Conservation (phyloP, 1,140 invertebrate species). For the Phymastichus coffea region DNA sequence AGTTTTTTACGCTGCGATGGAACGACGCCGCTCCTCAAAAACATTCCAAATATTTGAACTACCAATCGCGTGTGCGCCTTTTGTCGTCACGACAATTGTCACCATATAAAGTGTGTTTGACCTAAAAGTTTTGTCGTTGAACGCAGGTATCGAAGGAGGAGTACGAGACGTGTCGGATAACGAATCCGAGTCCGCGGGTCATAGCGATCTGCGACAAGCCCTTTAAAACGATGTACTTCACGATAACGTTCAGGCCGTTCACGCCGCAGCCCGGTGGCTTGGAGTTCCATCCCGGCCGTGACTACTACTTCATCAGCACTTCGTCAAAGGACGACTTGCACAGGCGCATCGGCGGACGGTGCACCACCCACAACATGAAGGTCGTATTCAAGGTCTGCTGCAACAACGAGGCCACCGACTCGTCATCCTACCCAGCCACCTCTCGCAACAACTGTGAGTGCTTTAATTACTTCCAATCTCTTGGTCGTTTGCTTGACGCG, state of each 20-base stretch:
- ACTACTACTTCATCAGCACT: constrained; percentile 96
- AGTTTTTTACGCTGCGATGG: no score
- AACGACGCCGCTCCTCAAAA: no score
- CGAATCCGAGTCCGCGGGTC: constrained; percentile 86
- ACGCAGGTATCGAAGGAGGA: constrained; percentile 84
- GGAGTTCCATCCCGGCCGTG: constrained; percentile 91
- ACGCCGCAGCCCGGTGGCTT: constrained; percentile 92
- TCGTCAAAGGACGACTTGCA: constrained; percentile 90
- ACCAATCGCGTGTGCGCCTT: no score
- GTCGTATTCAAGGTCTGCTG: constrained; percentile 94
- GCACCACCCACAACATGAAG: constrained; percentile 92
- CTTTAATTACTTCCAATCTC: neutral
- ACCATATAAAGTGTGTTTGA: no score
- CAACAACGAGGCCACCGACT: constrained; percentile 55
- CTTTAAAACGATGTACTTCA: constrained; percentile 92
- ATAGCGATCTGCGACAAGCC: constrained; percentile 96
- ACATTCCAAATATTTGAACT: no score
- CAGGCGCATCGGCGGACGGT: constrained; percentile 85
- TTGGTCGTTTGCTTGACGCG: neutral
- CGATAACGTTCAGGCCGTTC: constrained; percentile 94
- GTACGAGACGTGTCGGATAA: constrained; percentile 93
- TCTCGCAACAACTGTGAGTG: constrained; percentile 56
- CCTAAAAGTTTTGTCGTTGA: no score
- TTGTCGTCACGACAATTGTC: no score
- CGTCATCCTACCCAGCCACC: constrained; percentile 48